phyloP scores from a whole-genome alignment of 2,113 vertebrate species.

The Nerophis ophidion region DNA sequence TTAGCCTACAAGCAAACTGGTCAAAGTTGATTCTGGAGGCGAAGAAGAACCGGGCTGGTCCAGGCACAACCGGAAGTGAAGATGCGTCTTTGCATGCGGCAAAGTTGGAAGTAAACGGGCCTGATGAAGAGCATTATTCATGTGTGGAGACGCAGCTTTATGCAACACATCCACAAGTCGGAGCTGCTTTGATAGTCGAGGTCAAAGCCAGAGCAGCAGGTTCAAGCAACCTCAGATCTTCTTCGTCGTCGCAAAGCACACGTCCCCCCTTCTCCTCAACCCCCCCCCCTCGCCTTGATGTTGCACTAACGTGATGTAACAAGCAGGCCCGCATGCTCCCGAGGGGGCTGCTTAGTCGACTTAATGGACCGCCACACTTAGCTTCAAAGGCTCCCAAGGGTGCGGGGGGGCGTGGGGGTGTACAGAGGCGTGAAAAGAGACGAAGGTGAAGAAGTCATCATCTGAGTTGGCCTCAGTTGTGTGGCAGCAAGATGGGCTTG shows the following conservation, averaged over 20 bases:
- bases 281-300: constrained; percentile 38
- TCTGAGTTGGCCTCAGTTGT: constrained; percentile 4
- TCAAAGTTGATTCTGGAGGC: not conserved
- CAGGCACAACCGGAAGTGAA: not conserved
- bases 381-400: constrained; percentile 40
- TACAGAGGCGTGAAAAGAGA: constrained; percentile 14
- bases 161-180: constrained; percentile 22
- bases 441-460: constrained; percentile 30
- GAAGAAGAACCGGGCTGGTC: not conserved
- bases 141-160: constrained; percentile 27
- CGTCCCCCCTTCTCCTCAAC: constrained; percentile 1
- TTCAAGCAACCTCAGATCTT: constrained; percentile 38
- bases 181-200: constrained; percentile 45
- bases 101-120: constrained; percentile 16
- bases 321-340: constrained; percentile 30
- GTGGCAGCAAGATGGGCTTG: no score
- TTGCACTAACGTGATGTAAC: constrained; percentile 45
- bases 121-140: constrained; percentile 46
- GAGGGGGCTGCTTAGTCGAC: constrained; percentile 40
- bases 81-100: not conserved
- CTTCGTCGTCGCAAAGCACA: constrained; percentile 12
- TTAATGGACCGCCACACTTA: constrained; percentile 36
- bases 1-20: not conserved
- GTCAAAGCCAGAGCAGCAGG: constrained; percentile 51
- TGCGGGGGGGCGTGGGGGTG: not conserved